Conservation (phyloP, 1,140 invertebrate genomes). For the Asobara japonica region DNA sequence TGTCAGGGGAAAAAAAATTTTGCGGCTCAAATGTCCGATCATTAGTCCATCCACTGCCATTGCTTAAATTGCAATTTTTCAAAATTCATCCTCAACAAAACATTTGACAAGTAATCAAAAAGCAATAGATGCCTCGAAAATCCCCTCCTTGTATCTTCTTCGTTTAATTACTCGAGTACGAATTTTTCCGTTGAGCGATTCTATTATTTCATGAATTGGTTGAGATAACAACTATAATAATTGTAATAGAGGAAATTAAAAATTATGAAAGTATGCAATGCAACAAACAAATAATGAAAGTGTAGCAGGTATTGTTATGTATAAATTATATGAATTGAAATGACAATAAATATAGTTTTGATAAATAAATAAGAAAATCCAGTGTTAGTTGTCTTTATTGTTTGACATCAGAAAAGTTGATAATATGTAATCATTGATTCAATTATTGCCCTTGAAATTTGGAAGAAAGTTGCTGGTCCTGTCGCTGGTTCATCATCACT, state of each 20-base stretch:
- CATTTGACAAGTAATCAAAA: not conserved
- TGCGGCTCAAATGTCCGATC: no score
- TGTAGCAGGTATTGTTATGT: slow-evolving; percentile 60
- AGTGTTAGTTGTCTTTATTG: not conserved
- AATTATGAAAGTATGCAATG: slow-evolving; percentile 57
- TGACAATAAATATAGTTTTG: slow-evolving; percentile 67
- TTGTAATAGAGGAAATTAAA: slow-evolving; percentile 48
- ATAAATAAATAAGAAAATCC: slow-evolving; percentile 43
- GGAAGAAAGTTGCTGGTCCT: not conserved
- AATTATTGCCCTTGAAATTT: not conserved
- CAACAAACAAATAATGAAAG: slow-evolving; percentile 44
- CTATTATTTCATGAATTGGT: not conserved
- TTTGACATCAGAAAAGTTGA: not conserved
- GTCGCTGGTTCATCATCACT: no score
- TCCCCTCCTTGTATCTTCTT: not conserved
- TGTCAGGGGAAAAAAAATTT: no score
- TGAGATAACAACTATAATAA: slow-evolving; percentile 8
- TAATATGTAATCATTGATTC: not conserved
- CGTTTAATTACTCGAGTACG: no score
- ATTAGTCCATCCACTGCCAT: no score
- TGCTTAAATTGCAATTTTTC: not conserved
- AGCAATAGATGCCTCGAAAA: not conserved
- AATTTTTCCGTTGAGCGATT: no score
- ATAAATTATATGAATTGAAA: slow-evolving; percentile 55
- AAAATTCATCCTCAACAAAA: not conserved